These are phyloP conservation scores for Caenorhabditis sp. DNA, from an alignment of 2,888 invertebrate genomes.

Conservation along the genomic window DNA sequence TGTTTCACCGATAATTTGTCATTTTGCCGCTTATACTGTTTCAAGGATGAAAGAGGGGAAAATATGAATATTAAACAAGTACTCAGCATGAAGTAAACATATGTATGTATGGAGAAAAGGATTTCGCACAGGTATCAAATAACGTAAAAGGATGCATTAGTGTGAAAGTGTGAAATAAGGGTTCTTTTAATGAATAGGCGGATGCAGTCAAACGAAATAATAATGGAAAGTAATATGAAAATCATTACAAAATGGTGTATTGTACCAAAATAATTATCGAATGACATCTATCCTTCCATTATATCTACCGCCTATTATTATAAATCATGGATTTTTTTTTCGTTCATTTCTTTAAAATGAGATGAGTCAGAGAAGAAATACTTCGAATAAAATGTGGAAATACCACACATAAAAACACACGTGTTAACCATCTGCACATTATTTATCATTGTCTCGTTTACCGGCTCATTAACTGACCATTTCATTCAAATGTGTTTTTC, in stretches of 20 bases:
- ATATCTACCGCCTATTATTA: not conserved
- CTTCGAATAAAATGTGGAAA: not conserved
- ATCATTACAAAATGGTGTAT: not conserved
- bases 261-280: not conserved
- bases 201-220: not conserved
- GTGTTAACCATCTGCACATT: constrained; percentile 41
- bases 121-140: not conserved
- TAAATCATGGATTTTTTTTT: not conserved
- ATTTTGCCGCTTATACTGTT: not conserved
- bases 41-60: too few relatives aligned
- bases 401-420: constrained; percentile 7
- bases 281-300: not conserved
- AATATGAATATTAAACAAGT: too few relatives aligned
- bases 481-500: constrained; percentile 4
- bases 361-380: not conserved
- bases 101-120: not conserved
- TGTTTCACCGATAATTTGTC: not conserved
- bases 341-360: not conserved
- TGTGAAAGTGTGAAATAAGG: not conserved
- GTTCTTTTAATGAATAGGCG: not conserved
- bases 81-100: too few relatives aligned
- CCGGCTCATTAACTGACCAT: constrained; percentile 23
- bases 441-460: constrained; percentile 20
- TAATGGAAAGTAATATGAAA: not conserved
- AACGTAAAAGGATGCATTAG: not conserved